phyloP scores from a whole-genome alignment of 2,888 invertebrate species.

The Tyria jacobaeae region DNA sequence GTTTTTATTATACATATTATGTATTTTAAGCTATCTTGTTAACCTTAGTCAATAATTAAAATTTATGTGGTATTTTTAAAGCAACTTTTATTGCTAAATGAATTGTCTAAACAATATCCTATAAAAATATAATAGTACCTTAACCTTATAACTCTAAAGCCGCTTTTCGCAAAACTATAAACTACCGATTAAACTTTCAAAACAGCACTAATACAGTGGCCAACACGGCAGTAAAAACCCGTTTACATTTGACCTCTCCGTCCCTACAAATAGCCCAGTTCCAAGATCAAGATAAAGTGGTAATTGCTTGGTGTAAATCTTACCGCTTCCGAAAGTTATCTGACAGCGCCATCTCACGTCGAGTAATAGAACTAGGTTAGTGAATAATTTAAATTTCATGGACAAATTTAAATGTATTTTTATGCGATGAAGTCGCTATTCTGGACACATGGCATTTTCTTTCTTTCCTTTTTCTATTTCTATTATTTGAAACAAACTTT shows the following conservation, averaged over 20 bases:
- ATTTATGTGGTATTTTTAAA: too few relatives aligned
- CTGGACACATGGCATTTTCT: neutral
- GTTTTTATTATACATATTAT: too few relatives aligned
- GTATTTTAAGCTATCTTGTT: too few relatives aligned
- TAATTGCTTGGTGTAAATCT: conserved; percentile 53
- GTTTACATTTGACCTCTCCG: conserved; percentile 37
- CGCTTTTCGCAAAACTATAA: neutral
- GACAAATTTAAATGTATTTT: conserved; percentile 9
- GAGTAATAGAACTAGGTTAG: conserved; percentile 54
- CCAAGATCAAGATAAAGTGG: conserved; percentile 51
- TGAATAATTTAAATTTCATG: conserved; percentile 23
- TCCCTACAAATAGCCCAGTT: conserved; percentile 19
- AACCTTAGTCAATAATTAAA: too few relatives aligned
- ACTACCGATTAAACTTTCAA: conserved; percentile 40
- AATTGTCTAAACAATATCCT: too few relatives aligned
- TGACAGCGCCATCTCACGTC: conserved; percentile 55
- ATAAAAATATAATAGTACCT: too few relatives aligned
- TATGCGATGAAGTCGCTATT: neutral
- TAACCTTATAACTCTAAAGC: neutral
- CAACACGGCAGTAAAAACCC: conserved; percentile 19
- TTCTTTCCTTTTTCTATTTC: too few relatives aligned
- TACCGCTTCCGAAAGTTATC: conserved; percentile 57
- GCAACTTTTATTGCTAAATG: too few relatives aligned
- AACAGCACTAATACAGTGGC: conserved; percentile 42
- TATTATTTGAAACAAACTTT: too few relatives aligned